phyloP scores from a whole-genome alignment of 2,888 invertebrate species.

The Drosophila niveifrons region DNA sequence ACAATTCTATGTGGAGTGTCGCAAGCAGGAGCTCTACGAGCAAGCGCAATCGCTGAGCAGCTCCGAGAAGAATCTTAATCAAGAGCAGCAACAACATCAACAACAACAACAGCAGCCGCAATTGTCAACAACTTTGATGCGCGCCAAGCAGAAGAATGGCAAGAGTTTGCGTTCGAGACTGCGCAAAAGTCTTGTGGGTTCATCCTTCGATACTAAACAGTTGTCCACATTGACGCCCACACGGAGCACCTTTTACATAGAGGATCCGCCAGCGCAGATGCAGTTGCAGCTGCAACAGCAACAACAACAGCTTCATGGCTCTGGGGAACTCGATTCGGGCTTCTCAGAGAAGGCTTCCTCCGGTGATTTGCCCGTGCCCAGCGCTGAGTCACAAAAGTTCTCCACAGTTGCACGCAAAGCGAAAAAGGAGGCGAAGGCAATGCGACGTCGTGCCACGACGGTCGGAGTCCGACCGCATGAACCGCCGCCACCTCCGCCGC shows the following conservation, averaged over 20 bases:
- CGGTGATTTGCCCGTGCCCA: slow-evolving; percentile 59
- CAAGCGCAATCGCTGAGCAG: slow-evolving; percentile 72
- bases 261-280: slow-evolving; percentile 86
- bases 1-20: slow-evolving; percentile 51
- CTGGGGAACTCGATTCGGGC: slow-evolving; percentile 88
- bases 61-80: slow-evolving; percentile 85
- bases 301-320: slow-evolving; percentile 38
- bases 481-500: slow-evolving; percentile 86
- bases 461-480: slow-evolving; percentile 84
- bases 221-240: slow-evolving; percentile 86
- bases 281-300: slow-evolving; percentile 36
- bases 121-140: slow-evolving; percentile 39
- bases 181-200: slow-evolving; percentile 86
- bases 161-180: slow-evolving; percentile 88
- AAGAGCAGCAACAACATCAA: slow-evolving; percentile 26
- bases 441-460: slow-evolving; percentile 79
- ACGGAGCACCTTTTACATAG: slow-evolving; percentile 90
- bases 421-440: slow-evolving; percentile 80
- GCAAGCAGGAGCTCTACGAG: slow-evolving; percentile 69
- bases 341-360: slow-evolving; percentile 85
- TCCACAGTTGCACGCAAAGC: slow-evolving; percentile 83
- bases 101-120: slow-evolving; percentile 18
- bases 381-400: slow-evolving; percentile 71
- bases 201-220: slow-evolving; percentile 82
- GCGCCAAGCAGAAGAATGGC: slow-evolving; percentile 75